Evolutionary conservation across 2,888 invertebrate species (phyloP), one percentile per base, ranked within the genome.

Genomic region (Lepas anatifera): DNA sequence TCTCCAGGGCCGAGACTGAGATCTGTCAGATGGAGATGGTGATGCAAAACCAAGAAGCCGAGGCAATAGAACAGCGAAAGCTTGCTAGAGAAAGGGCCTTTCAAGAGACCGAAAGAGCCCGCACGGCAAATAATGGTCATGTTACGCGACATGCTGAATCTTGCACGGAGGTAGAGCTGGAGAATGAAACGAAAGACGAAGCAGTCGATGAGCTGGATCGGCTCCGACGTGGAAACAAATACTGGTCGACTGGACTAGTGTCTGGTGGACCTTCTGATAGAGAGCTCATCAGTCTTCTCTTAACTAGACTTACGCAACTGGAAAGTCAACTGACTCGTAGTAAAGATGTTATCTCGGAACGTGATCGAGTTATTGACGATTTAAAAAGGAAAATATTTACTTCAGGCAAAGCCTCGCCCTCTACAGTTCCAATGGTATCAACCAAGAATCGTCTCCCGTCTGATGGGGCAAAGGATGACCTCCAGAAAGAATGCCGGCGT

Each of bases 21-120:
- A 58, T 58, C 35, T 58, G 58, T 22, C 58, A 58, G 58, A 58
- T 58, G 58, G 58, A 58, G 58, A 32, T 32, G 32, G 58, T 58
- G 58, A 58, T 58, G 58, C 58, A 58, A 35, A 58, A 22, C 22
- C 58, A 58, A n/a, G 58, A 58, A 35, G 32, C 32, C 32, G 58
- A 58, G 58, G 58, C 58, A 16, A 58, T 35, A 18, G 58, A 58
- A 35, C 58, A 58, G 58, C 58, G 58, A 3, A 25, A 25, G 8
- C 58, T 58, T 32, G 58, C 58, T 16, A 16, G 58, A 6, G 32
- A 58, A 35, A 32, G 58, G 1, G 58, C 58, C 22, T 58, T 22
- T n/a, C 32, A 35, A 7, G 32, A 58, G 35, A 8, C 16, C 2
- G 32, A 35, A 10, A 32, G 35, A 10, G 41, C 41, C 41, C 41